A percentile compares a stretch with the other conserved stretches of the same genome.
These are phyloP conservation scores for Liopterus haemorrhoidalis DNA, from an alignment of 2,888 invertebrate genomes.

Conservation along the genomic window DNA sequence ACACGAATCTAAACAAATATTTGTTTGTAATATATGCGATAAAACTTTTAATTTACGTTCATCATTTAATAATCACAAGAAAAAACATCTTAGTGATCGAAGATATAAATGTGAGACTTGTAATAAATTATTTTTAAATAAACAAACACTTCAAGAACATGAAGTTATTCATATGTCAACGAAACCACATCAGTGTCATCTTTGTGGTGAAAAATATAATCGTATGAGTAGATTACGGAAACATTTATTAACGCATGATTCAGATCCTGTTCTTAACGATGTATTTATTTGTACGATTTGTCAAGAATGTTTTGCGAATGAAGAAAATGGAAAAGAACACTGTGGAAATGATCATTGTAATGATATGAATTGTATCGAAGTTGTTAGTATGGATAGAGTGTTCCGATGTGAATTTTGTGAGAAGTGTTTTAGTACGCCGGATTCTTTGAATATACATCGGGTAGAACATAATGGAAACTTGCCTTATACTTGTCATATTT, in stretches of 20 bases:
- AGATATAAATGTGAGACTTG: constrained; percentile 50
- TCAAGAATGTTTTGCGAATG: constrained; percentile 43
- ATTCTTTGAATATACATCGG: constrained; percentile 47
- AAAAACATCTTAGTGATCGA: constrained; percentile 28
- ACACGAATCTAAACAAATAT: constrained; percentile 16
- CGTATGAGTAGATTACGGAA: constrained; percentile 50
- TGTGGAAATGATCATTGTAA: constrained; percentile 34
- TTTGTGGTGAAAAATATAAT: constrained; percentile 51
- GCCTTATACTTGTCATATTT: constrained; percentile 51
- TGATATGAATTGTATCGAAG: constrained; percentile 41
- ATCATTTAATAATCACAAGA: constrained; percentile 15
- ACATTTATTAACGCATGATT: constrained; percentile 52
- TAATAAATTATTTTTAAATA: constrained; percentile 50
- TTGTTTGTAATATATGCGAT: constrained; percentile 13
- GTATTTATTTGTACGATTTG: constrained; percentile 46
- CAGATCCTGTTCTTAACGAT: constrained; percentile 38
- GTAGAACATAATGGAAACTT: constrained; percentile 47
- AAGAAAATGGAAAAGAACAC: constrained; percentile 36
- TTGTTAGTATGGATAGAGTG: constrained; percentile 49
- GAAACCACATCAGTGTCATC: constrained; percentile 54
- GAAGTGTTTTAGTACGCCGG: constrained; percentile 49
- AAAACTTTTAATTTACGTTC: constrained; percentile 12
- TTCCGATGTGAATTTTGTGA: constrained; percentile 53
- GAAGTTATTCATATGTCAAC: constrained; percentile 50
- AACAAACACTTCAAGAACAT: constrained; percentile 52